Evolutionary conservation across 1,140 invertebrate genomes (phyloP), one percentile per base, ranked within the genome.

Genomic region (Eriocheir sinensis): DNA sequence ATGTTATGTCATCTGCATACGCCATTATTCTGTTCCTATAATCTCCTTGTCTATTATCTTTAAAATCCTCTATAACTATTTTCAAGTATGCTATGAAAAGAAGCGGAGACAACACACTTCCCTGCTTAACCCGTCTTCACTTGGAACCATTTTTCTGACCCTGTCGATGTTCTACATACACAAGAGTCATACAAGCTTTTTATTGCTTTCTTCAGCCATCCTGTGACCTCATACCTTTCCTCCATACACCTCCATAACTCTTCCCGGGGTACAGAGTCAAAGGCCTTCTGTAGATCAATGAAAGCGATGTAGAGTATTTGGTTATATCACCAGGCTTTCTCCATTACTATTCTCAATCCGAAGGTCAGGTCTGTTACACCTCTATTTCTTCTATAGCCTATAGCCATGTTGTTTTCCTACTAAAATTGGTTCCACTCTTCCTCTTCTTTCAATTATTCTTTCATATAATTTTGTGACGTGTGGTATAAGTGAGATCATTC

Each of bases 131-230:
- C 4, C n/a, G n/a, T 27, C 15, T 15, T 30, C 30, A 85, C 2
- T 85, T 85, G n/a, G n/a, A n/a, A n/a, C n/a, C n/a, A n/a, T n/a
- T n/a, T n/a, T n/a, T n/a, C n/a, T n/a, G n/a, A n/a, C 27, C 32
- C 32, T 2, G 2, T n/a, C 32, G 21, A 3, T 30, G n/a, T 30
- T 38, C 8, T 30, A 17, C 12, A 36, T 1, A 27, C 38, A 38
- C 1, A 36, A 36, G 81, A 17, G 0, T 4, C 30, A 85, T 85
- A 30, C 9, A 30, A 17, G 1, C 17, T 85, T 21, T 3, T 85
- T 85, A 85, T 85, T 85, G 81, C 15, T 34, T 15, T 38, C 38
- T 30, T 15, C 81, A 85, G 81, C 81, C 81, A n/a, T 15, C 81
- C 81, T 36, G 3, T 30, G 0, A 30, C 17, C 17, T 30, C 81